A percentile compares a stretch with the other conserved stretches of the same genome.
These are phyloP conservation scores for Alloscopus bannaensis DNA, from an alignment of 2,888 invertebrate species.

Conservation along the genomic window DNA sequence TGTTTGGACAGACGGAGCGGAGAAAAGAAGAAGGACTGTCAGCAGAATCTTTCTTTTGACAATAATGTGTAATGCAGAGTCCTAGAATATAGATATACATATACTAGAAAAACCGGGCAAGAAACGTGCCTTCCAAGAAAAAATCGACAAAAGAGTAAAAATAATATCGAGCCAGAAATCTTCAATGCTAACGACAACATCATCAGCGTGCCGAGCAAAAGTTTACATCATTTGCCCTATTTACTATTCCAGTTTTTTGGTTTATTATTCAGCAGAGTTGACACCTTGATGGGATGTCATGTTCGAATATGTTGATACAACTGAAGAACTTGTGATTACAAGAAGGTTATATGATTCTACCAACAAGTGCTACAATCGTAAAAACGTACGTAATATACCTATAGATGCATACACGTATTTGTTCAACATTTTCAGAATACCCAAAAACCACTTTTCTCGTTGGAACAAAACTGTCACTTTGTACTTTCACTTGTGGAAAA, in stretches of 20 bases:
- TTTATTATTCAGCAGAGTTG: slow-evolving; percentile 34
- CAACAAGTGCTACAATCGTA: too few species aligned
- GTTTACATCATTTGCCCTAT: slow-evolving; percentile 63
- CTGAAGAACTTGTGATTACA: slow-evolving; percentile 40
- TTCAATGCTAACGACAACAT: slow-evolving; percentile 29
- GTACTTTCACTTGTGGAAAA: slow-evolving; percentile 55
- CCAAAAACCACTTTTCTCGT: slow-evolving; percentile 57
- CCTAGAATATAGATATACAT: too few species aligned
- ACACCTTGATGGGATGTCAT: slow-evolving; percentile 54
- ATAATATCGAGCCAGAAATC: slow-evolving; percentile 32
- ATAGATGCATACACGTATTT: too few species aligned
- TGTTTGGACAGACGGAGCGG: slow-evolving; percentile 3
- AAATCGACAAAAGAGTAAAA: background rate
- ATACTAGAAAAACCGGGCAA: background rate
- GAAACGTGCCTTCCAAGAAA: too few species aligned
- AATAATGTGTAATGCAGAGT: too few species aligned
- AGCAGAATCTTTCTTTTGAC: slow-evolving; percentile 1
- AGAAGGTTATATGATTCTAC: slow-evolving; percentile 40
- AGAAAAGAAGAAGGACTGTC: slow-evolving; percentile 10
- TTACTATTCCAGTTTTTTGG: slow-evolving; percentile 55
- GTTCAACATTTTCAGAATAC: too few species aligned
- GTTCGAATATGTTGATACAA: too few species aligned
- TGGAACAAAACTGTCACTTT: slow-evolving; percentile 61
- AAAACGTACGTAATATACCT: too few species aligned
- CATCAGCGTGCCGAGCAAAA: slow-evolving; percentile 49